Percentiles rank a stretch among this genome's conserved stretches.
phyloP scores from a whole-genome alignment of 1,140 invertebrate genomes.

The Drosophila persimilis region DNA sequence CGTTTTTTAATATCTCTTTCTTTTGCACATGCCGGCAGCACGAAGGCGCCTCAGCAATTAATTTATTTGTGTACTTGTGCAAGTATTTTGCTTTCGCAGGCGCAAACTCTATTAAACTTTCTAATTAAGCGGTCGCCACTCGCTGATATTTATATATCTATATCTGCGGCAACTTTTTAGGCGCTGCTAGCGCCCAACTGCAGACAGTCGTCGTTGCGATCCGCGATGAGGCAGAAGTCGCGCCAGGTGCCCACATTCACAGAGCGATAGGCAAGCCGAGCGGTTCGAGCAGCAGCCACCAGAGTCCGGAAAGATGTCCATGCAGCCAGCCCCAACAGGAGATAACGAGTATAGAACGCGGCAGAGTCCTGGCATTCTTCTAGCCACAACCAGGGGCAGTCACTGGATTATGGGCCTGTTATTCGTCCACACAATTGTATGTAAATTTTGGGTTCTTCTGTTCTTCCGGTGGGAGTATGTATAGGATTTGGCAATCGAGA shows the following conservation, averaged over 20 bases:
- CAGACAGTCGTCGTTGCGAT: constrained; percentile 76
- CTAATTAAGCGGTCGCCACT: constrained; percentile 68
- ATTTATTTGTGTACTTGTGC: constrained; percentile 57
- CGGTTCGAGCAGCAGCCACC: constrained; percentile 33
- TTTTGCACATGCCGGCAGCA: constrained; percentile 55
- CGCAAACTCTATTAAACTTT: constrained; percentile 65
- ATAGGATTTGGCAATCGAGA: no score
- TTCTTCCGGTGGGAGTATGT: no score
- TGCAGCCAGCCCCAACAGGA: constrained; percentile 37
- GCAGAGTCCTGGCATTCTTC: constrained; percentile 13
- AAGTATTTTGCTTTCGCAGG: constrained; percentile 60
- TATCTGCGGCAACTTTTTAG: constrained; percentile 64
- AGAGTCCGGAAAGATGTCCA: constrained; percentile 63
- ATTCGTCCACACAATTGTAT: constrained; percentile 74
- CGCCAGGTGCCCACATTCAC: constrained; percentile 42
- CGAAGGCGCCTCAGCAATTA: constrained; percentile 73
- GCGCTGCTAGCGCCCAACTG: constrained; percentile 57
- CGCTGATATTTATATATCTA: constrained; percentile 22
- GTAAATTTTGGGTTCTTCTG: not conserved
- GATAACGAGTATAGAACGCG: constrained; percentile 37
- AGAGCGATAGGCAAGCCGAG: constrained; percentile 47
- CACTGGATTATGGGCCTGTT: constrained; percentile 65
- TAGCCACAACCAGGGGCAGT: constrained; percentile 12
- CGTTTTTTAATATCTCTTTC: constrained; percentile 70
- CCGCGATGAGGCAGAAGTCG: constrained; percentile 80